Evolutionary conservation across 2,888 invertebrate species (phyloP), one percentile per base, ranked within the genome.

Genomic region (Strigamia crassipes): DNA sequence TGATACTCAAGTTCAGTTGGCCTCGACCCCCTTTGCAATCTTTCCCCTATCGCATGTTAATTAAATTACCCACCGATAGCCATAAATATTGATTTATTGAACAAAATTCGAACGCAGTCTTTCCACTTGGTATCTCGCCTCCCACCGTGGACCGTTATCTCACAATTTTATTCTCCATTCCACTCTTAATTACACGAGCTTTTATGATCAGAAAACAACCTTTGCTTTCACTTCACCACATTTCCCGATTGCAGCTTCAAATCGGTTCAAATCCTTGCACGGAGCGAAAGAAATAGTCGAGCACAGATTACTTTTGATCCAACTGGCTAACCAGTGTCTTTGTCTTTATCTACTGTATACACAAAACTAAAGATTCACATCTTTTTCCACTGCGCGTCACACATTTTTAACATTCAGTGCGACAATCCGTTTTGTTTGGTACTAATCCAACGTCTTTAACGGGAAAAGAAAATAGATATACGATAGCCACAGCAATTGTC

Each of bases 171-270:
- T 61, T 61, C 61, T 21, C 46, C 61, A 61, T 61, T 61, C 61
- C 61, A 21, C 61, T 61, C 61, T 61, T 61, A 61, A 61, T 61
- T 61, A 61, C 61, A 61, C 23, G 61, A n/a, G 61, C 61, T 61
- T 61, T 61, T 61, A 61, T 18, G 61, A 61, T 61, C 61, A 61
- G 61, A 61, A 61, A 61, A 61, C 61, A 61, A 61, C 61, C 61
- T 61, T 61, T 23, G 9, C 61, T 23, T 61, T 61, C 61, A 61
- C 61, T 61, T 61, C 61, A 61, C 61, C 18, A 61, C 61, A 23
- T 61, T 61, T 23, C 23, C 23, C 61, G 21, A 61, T 23, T 61
- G 61, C 51, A 23, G 18, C 61, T 61, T n/a, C 61, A 61, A 61
- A 61, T 61, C 61, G 61, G 61, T 21, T 15, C 13, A 61, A 61